A percentile compares a stretch with the other conserved stretches of the same genome.
phyloP scores from a whole-genome alignment of 2,888 invertebrate genomes.

The Erannis defoliaria region DNA sequence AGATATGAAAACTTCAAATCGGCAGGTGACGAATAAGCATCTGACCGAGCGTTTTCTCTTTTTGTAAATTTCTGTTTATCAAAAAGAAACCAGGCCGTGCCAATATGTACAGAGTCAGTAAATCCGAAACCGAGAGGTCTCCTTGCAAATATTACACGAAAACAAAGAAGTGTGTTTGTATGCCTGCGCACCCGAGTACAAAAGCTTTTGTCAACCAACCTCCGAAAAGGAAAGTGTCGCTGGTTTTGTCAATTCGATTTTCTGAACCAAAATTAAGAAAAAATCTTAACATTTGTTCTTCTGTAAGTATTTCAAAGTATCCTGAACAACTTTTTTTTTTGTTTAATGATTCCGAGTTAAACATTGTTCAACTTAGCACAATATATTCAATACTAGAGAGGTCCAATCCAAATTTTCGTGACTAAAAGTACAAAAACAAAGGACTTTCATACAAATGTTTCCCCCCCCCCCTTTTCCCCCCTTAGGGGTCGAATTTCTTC shows the following conservation, averaged over 20 bases:
- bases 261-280: neutral
- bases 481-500: too few relatives aligned
- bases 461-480: too few relatives aligned
- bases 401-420: too few relatives aligned
- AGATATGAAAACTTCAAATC: neutral
- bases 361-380: too few relatives aligned
- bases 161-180: constrained; percentile 62
- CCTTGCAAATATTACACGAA: constrained; percentile 70
- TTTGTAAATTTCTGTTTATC: constrained; percentile 31
- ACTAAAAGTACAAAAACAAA: too few relatives aligned
- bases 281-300: too few relatives aligned
- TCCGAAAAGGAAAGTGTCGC: constrained; percentile 40
- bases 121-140: constrained; percentile 46
- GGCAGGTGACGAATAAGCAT: constrained; percentile 1
- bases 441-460: too few relatives aligned
- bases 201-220: constrained; percentile 28
- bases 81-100: constrained; percentile 36
- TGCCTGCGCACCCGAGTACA: constrained; percentile 26
- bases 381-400: too few relatives aligned
- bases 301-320: too few relatives aligned
- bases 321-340: too few relatives aligned
- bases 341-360: too few relatives aligned
- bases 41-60: constrained; percentile 17
- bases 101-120: constrained; percentile 34
- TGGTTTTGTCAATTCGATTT: constrained; percentile 14